phyloP scores from a whole-genome alignment of 2,113 vertebrate genomes.

The Psephotus haematonotus region DNA sequence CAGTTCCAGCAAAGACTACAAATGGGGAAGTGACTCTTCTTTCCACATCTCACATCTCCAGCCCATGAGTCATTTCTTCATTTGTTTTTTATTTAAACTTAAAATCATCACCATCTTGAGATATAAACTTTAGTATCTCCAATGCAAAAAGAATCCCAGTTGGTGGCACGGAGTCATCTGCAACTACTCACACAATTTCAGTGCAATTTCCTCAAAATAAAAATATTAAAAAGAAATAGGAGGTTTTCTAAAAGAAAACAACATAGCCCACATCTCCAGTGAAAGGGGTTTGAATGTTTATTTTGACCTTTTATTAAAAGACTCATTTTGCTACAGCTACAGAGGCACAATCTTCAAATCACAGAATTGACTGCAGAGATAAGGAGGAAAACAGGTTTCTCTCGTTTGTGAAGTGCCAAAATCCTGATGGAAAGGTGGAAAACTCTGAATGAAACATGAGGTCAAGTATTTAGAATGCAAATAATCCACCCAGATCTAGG shows the following conservation, averaged over 20 bases:
- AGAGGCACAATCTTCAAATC: not conserved
- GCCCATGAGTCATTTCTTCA: fast-evolving
- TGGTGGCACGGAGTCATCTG: not conserved
- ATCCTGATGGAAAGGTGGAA: not conserved
- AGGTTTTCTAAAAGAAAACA: not conserved
- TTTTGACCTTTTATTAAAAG: not conserved
- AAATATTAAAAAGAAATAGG: not conserved
- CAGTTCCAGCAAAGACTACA: not conserved
- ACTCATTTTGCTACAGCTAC: not conserved
- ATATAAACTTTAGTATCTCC: not conserved
- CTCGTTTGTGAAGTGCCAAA: not conserved
- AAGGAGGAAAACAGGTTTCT: not conserved
- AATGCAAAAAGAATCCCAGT: not conserved
- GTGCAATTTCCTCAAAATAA: not conserved
- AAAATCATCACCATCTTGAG: not conserved
- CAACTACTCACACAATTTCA: not conserved
- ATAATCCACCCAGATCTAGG: slow-evolving; percentile 18
- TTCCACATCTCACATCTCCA: not conserved
- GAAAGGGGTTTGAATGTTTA: not conserved
- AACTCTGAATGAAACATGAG: not conserved
- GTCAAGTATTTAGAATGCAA: slow-evolving; percentile 21
- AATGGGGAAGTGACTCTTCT: not conserved
- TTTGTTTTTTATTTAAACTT: not conserved
- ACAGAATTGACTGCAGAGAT: not conserved
- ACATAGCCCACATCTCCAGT: not conserved